Percentiles rank a stretch among this genome's conserved stretches.
These are phyloP conservation scores for Eurypyga helias DNA, from an alignment of 2,113 vertebrate genomes.

Conservation along the genomic window DNA sequence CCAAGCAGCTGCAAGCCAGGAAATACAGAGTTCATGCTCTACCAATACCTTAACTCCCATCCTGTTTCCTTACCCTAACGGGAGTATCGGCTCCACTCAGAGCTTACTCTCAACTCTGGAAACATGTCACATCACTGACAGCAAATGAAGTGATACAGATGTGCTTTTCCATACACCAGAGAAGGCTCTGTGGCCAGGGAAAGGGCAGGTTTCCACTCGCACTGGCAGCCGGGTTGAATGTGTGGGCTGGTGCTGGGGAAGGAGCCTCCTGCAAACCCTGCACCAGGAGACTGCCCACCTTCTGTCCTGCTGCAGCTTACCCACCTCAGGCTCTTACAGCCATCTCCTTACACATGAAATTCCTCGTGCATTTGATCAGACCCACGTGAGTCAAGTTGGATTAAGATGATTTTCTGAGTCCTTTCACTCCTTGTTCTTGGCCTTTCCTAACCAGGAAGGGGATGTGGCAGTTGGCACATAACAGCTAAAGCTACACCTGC, in stretches of 20 bases:
- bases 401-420: not conserved
- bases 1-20: not conserved
- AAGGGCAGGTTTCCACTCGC: not conserved
- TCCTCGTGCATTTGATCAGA: not conserved
- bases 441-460: not conserved
- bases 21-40: not conserved
- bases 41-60: not conserved
- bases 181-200: not conserved
- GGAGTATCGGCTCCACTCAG: not conserved
- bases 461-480: not conserved
- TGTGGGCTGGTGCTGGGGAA: not conserved
- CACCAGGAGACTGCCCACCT: not conserved
- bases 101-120: not conserved
- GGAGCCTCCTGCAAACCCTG: not conserved
- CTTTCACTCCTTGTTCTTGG: not conserved
- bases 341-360: not conserved
- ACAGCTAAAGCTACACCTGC: not conserved
- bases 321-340: not conserved
- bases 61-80: rapidly evolving
- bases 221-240: not conserved
- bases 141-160: not conserved
- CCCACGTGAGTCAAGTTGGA: not conserved
- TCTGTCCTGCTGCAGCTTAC: not conserved
- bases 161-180: not conserved
- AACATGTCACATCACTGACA: not conserved